phyloP scores from a whole-genome alignment of 2,888 invertebrate species.

The Oegoconia quadripuncta region DNA sequence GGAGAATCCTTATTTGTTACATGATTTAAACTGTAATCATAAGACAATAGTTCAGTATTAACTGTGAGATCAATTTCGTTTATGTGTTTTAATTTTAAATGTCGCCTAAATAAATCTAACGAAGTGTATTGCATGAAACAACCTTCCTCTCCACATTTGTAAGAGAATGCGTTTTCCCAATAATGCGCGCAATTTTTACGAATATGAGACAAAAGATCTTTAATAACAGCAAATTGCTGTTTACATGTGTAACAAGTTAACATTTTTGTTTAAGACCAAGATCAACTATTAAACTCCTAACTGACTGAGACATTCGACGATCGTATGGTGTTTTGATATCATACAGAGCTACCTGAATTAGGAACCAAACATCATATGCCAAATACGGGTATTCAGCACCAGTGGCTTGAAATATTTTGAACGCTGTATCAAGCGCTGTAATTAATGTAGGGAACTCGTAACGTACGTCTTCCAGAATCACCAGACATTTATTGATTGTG shows the following conservation, averaged over 20 bases:
- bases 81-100: too few species aligned
- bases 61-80: too few species aligned
- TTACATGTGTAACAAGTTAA: neutral
- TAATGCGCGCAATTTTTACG: too few species aligned
- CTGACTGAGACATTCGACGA: neutral
- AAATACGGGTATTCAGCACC: slow-evolving; percentile 11
- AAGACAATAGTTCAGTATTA: too few species aligned
- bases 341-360: slow-evolving; percentile 10
- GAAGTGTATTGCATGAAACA: neutral
- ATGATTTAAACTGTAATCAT: too few species aligned
- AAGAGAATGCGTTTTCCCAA: too few species aligned
- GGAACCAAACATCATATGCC: slow-evolving; percentile 9
- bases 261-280: neutral
- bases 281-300: neutral
- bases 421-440: slow-evolving; percentile 9
- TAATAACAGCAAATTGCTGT: neutral
- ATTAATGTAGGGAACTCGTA: neutral
- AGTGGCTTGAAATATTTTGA: slow-evolving; percentile 14
- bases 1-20: too few species aligned
- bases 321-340: slow-evolving; percentile 8
- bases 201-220: neutral
- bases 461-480: neutral
- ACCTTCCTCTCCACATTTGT: neutral
- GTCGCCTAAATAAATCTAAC: neutral
- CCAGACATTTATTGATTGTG: neutral